Conservation (phyloP, 1,140 invertebrate species). For the Ganaspis sp. region DNA sequence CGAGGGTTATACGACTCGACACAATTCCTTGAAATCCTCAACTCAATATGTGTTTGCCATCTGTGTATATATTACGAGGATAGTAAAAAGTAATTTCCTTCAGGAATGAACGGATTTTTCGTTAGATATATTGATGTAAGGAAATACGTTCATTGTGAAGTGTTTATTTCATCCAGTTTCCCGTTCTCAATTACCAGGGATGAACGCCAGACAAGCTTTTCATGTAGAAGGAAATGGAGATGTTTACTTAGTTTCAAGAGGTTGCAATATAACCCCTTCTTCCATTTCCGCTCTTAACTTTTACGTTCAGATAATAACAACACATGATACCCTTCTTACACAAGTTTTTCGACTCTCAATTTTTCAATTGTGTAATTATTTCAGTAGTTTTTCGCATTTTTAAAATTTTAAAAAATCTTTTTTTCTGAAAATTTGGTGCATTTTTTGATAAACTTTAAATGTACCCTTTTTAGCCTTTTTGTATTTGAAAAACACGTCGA, state of each 20-base stretch:
- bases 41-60: no score
- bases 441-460: no score
- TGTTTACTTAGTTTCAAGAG: conserved; percentile 11
- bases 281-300: not conserved
- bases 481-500: no score
- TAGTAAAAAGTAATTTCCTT: not conserved
- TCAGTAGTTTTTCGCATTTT: no score
- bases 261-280: not conserved
- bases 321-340: no score
- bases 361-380: no score
- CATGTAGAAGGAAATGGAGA: not conserved
- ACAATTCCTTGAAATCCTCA: not conserved
- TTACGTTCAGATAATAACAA: not conserved
- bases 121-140: not conserved
- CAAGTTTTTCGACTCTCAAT: no score
- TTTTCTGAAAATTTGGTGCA: no score
- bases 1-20: not conserved
- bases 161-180: not conserved
- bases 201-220: not conserved
- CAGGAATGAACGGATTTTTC: not conserved
- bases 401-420: no score
- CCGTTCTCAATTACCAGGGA: not conserved
- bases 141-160: not conserved
- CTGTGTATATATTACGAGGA: not conserved
- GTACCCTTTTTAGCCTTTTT: no score